These are phyloP conservation scores for Sarcophaga peregrina DNA, from an alignment of 1,140 invertebrate species.

Conservation along the genomic window DNA sequence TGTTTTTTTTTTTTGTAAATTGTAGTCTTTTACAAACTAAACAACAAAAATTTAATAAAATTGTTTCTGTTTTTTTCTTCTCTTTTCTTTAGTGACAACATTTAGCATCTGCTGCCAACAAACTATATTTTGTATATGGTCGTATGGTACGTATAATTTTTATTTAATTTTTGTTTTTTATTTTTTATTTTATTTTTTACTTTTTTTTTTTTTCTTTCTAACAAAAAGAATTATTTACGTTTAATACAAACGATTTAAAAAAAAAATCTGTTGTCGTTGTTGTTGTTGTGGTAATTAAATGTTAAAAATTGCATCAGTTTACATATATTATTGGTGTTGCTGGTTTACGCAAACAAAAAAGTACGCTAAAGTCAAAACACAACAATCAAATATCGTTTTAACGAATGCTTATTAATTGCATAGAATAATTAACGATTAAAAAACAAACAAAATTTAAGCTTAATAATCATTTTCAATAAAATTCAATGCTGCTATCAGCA, in stretches of 20 bases:
- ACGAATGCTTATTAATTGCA: too few species aligned
- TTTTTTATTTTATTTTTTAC: background rate
- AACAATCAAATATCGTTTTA: too few species aligned
- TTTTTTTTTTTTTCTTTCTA: background rate
- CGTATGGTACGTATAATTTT: too few species aligned
- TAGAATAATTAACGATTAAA: too few species aligned
- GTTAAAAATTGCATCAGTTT: constrained; percentile 33
- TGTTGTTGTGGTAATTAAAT: constrained; percentile 30
- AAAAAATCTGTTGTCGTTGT: background rate
- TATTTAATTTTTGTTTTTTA: background rate
- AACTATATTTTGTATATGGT: background rate
- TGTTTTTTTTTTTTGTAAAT: background rate
- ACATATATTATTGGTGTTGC: background rate
- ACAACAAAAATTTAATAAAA: background rate
- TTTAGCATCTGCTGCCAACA: constrained; percentile 26
- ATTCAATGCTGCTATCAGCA: too few species aligned
- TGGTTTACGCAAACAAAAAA: background rate
- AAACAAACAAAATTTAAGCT: too few species aligned
- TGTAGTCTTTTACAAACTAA: background rate
- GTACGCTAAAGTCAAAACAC: background rate
- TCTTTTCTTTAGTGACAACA: background rate
- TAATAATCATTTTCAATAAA: too few species aligned
- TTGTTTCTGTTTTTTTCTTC: background rate
- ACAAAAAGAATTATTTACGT: background rate
- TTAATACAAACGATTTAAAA: constrained; percentile 17